Evolutionary conservation across 2,888 invertebrate genomes (phyloP).

Genomic region (Seira musarum): DNA sequence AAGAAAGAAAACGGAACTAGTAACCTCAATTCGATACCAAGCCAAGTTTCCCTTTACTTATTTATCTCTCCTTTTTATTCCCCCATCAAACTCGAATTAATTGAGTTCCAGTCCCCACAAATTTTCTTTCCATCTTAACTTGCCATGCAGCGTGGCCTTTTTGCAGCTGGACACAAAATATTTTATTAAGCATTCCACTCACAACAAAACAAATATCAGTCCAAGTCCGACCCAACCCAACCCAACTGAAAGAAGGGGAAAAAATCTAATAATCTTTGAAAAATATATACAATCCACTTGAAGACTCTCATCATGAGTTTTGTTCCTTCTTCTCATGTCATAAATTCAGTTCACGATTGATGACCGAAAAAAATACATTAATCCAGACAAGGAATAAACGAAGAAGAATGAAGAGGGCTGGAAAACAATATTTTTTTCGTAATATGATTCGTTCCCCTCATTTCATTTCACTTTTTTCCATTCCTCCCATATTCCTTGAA

Average conservation of each 20-base stretch:
- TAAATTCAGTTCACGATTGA: constrained; percentile 37
- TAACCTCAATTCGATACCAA: too few species aligned
- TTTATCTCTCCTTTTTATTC: not conserved
- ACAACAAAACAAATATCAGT: constrained; percentile 13
- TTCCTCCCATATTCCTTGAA: too few species aligned
- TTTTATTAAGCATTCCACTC: constrained; percentile 16
- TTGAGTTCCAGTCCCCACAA: constrained; percentile 17
- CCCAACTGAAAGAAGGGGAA: too few species aligned
- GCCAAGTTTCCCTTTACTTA: not conserved
- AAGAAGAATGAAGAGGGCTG: not conserved
- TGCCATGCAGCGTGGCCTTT: not conserved
- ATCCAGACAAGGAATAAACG: not conserved
- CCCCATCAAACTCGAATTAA: constrained; percentile 31
- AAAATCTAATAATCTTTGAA: not conserved
- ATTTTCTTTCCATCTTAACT: too few species aligned
- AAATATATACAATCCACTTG: not conserved
- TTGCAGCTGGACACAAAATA: too few species aligned
- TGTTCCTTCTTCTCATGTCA: constrained; percentile 5
- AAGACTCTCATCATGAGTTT: not conserved
- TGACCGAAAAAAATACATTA: constrained; percentile 16
- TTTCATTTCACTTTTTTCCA: not conserved
- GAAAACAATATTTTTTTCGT: constrained; percentile 38
- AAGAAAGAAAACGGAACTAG: not conserved
- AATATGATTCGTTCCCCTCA: constrained; percentile 24
- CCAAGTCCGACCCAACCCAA: too few species aligned